Evolutionary conservation across 2,888 invertebrate species (phyloP).

Genomic region (Dermolepida albohirtum): DNA sequence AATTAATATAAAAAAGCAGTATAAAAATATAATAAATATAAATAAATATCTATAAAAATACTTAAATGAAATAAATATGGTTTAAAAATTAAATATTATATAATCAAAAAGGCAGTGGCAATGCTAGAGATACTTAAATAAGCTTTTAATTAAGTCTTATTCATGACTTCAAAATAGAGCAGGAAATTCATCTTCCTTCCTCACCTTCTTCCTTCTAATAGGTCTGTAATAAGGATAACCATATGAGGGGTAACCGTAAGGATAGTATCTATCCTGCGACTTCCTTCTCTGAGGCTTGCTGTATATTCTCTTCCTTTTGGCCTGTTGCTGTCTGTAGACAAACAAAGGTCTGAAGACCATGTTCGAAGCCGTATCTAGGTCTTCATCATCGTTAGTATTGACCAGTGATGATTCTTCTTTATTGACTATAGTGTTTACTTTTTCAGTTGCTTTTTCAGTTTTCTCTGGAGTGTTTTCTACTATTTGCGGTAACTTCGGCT

Average conservation of each 20-base stretch:
- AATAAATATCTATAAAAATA: too few relatives aligned
- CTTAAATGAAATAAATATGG: too few relatives aligned
- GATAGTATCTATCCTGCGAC: constrained; percentile 1
- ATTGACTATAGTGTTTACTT: too few relatives aligned
- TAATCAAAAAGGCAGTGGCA: too few relatives aligned
- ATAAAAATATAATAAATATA: too few relatives aligned
- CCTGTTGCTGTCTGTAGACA: constrained; percentile 24
- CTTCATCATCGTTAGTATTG: background rate
- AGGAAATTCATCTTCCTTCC: constrained; percentile 11
- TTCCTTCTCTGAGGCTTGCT: background rate
- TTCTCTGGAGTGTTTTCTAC: background rate
- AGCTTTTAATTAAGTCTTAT: too few relatives aligned
- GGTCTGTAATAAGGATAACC: constrained; percentile 35
- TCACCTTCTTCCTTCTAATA: background rate
- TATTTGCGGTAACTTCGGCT: background rate
- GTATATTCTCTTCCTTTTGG: constrained; percentile 10
- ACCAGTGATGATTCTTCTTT: too few relatives aligned
- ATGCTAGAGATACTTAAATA: too few relatives aligned
- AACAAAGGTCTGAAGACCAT: constrained; percentile 13
- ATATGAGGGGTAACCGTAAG: constrained; percentile 30
- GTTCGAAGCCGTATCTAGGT: background rate
- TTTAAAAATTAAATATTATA: too few relatives aligned
- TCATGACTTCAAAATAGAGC: background rate
- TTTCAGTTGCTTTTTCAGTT: background rate
- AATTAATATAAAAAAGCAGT: too few relatives aligned